Base-by-base conservation (phyloP, 1,140 invertebrate genomes). In the Drosophila pachea region DNA sequence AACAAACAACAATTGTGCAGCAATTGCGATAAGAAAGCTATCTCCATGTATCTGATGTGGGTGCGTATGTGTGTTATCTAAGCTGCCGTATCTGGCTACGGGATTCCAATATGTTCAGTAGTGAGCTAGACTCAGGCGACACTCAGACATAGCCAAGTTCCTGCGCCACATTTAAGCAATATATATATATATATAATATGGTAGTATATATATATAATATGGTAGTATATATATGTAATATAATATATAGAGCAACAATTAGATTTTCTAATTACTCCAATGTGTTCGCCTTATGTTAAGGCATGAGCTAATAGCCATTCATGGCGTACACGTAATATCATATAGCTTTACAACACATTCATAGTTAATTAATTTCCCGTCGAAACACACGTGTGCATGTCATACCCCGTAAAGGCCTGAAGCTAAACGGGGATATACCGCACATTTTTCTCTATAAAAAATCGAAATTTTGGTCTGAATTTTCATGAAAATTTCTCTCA, bases 321-420 rank as follows among this genome's bases (percentile, higher is more conserved):
- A 29, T 32, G 47, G 32, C 68, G 56, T 60, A 61, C 49, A 71
- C 63, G 42, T 71, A 60, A 67, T 60, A 38, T 14, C 55, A 60
- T 52, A 40, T 36, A 35, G 22, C 47, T 36, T 60, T 50, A 60
- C 48, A 45, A 12, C 48, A 60, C 55, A 36, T 52, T 67, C 35
- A 49, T 45, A 52, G 47, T 53, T 67, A 60, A 67, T 67, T 67
- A 67, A 67, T 45, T 47, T 58, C 45, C 36, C 22, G 31, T 32
- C 29, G 32, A n/a, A 11, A 5, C 14, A 9, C 64, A 67, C 64
- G 40, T 67, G 64, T 60, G 48, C 16, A 16, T 22, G 1, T 0
- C 11, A 5, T 47, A 45, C 54, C 54, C 54, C 33, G 54, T 45
- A 45, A 45, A 16, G 4, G 9, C 7, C 9, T 0, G n/a, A n/a